These are phyloP conservation scores for Misgurnus anguillicaudatus DNA, from an alignment of 2,113 vertebrate genomes.

Conservation along the genomic window DNA sequence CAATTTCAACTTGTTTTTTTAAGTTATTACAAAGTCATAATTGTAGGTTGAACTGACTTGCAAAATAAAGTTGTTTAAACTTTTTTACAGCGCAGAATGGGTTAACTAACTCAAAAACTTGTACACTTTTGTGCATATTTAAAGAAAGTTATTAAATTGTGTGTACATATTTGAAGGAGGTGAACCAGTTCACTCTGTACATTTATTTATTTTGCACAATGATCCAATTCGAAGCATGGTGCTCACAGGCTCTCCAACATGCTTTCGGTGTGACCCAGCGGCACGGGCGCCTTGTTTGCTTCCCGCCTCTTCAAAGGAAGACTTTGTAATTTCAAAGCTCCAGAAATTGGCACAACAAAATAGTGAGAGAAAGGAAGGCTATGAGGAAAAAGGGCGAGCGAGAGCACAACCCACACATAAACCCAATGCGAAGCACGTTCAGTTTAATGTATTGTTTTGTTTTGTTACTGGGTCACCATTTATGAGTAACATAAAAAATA, in stretches of 20 bases:
- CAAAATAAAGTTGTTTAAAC: too few species aligned
- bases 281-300: not conserved
- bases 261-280: not conserved
- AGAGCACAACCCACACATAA: slow-evolving; percentile 55
- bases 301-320: slow-evolving; percentile 26
- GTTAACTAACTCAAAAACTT: too few species aligned
- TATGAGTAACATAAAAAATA: slow-evolving; percentile 50
- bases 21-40: too few species aligned
- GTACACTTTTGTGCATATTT: too few species aligned
- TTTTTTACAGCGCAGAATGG: too few species aligned
- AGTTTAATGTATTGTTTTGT: slow-evolving; percentile 47
- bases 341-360: slow-evolving; percentile 4
- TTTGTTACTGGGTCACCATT: slow-evolving; percentile 60
- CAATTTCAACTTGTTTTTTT: too few species aligned
- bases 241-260: not conserved
- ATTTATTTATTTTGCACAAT: slow-evolving; percentile 4
- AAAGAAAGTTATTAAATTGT: too few species aligned
- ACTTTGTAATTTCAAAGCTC: slow-evolving; percentile 20
- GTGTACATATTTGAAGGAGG: too few species aligned
- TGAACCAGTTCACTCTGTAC: not conserved
- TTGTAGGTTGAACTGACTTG: too few species aligned
- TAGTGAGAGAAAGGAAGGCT: slow-evolving; percentile 24
- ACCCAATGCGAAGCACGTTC: slow-evolving; percentile 30
- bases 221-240: not conserved
- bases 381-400: not conserved